Evolutionary conservation across 2,888 invertebrate species (phyloP), one percentile per base, ranked within the genome.

Genomic region (Drosophila borealis): DNA sequence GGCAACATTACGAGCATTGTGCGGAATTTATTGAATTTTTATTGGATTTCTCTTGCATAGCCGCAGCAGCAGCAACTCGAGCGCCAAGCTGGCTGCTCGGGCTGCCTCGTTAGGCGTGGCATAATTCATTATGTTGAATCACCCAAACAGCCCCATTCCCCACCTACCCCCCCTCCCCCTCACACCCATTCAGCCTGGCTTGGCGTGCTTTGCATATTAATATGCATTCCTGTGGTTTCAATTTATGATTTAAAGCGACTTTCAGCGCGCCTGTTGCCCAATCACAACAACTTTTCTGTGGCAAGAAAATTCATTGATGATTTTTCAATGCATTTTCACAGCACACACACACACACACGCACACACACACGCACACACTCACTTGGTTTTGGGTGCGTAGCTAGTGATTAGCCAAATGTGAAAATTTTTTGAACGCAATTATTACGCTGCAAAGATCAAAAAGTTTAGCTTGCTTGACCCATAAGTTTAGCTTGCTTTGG

Each of bases 11-110:
- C 80, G 81, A 80, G 73, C 72, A 65, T 74, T 88, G 86, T 81
- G 77, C 60, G 81, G 89, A 88, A 86, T 86, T 87, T 89, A 87
- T 87, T 89, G 89, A 88, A 88, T 89, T 87, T 87, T 87, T 87
- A 87, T 87, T 87, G 86, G 83, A 89, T 88, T 89, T 86, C 70
- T 81, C 60, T 63, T 69, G 70, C 65, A 54, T 60, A 63, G 73
- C 59, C 59, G 56, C 44, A 53, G 33, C 13, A 42, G 57, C 48
- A 53, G 48, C 54, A 78, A 51, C 62, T 74, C 66, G 50, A 74
- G 70, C 75, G 64, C 77, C 77, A 66, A 17, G 84, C 68, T 83
- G 87, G 74, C 84, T 82, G 81, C 84, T 89, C 64, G 67, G 29
- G 70, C 60, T 65, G 68, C 66, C 78, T 87, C 84, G 85, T 81